These are phyloP conservation scores for Colius striatus DNA, from an alignment of 2,113 vertebrate genomes.

Conservation along the genomic window DNA sequence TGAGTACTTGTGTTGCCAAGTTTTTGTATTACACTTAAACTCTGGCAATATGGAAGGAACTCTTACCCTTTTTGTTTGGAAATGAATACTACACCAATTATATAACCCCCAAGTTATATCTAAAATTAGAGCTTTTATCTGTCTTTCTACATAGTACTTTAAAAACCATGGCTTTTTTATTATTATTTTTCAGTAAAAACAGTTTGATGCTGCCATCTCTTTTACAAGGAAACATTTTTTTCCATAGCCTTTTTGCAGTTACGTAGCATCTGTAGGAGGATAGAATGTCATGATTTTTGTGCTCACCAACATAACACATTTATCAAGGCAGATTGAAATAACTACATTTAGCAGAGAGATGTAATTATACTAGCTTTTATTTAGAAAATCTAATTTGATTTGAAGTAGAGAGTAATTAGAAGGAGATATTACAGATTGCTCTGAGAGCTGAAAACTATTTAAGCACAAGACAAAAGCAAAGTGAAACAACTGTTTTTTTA, in stretches of 20 bases:
- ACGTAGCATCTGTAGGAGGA: fast-evolving
- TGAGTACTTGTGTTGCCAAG: too few species aligned
- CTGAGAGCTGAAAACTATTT: neutral
- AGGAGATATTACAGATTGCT: neutral
- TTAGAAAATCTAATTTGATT: neutral
- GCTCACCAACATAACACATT: fast-evolving
- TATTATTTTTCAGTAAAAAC: too few species aligned
- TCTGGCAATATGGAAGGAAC: too few species aligned
- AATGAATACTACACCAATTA: too few species aligned
- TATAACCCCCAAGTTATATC: neutral
- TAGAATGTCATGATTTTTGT: too few species aligned
- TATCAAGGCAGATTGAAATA: neutral
- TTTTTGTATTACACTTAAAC: too few species aligned
- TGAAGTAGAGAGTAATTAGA: neutral
- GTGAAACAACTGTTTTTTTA: neutral
- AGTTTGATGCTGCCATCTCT: neutral
- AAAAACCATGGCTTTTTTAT: neutral
- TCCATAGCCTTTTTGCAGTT: neutral
- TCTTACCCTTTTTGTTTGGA: too few species aligned
- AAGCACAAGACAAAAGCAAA: neutral
- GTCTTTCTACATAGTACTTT: neutral
- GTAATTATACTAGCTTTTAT: neutral
- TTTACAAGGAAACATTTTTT: neutral
- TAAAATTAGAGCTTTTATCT: fast-evolving
- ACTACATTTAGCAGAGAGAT: neutral